phyloP scores from a whole-genome alignment of 2,888 invertebrate genomes.

The Ferrisia virgata region DNA sequence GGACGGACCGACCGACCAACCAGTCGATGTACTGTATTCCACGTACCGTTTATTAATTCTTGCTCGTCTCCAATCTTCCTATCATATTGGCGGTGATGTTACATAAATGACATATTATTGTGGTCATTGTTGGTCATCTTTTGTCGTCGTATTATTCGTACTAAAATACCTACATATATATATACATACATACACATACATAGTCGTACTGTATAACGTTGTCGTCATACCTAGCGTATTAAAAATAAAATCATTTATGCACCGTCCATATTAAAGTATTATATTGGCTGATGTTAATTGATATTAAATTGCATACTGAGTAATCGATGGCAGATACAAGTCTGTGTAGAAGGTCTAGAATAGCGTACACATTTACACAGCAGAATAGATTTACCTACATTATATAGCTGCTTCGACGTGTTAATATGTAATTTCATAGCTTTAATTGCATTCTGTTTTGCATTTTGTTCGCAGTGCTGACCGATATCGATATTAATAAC shows the following conservation, averaged over 20 bases:
- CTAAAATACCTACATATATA: no score
- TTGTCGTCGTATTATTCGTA: no score
- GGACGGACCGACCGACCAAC: no score
- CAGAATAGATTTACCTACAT: no score
- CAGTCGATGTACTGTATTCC: not conserved
- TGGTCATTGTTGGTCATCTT: not conserved
- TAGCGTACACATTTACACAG: not conserved
- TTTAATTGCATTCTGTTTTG: not conserved
- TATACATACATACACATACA: no score
- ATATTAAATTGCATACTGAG: not conserved
- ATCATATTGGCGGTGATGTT: not conserved
- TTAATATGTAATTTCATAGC: not conserved
- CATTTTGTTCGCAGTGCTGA: conserved; percentile 56
- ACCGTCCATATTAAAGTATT: no score
- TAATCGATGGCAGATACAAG: no score
- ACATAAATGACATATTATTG: not conserved
- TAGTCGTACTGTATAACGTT: no score
- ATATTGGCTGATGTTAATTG: not conserved
- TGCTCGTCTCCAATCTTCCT: not conserved
- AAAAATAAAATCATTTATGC: no score
- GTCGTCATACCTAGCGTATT: no score
- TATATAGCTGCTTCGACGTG: not conserved
- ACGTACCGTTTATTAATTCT: not conserved
- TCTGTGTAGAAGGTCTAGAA: no score
- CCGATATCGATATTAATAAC: conserved; percentile 60